Conservation (phyloP, 2,797 vertebrate species). For the Myiotriccus ornatus region DNA sequence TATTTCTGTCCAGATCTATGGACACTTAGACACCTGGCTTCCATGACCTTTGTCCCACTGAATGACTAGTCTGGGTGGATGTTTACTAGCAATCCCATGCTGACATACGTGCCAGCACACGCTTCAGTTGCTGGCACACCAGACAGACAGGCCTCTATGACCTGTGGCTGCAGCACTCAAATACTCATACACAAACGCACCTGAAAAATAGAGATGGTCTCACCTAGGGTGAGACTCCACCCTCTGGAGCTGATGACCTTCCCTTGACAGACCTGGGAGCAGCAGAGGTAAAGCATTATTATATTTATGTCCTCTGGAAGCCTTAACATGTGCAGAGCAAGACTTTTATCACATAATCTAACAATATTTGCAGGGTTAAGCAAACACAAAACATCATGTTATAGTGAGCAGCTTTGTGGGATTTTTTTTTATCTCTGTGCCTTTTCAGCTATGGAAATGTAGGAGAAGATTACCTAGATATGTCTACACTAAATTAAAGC, state of each 20-base stretch:
- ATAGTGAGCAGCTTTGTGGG: neutral
- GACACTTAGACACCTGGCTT: neutral
- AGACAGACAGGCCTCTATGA: neutral
- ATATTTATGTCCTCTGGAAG: neutral
- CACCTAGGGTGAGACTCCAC: neutral
- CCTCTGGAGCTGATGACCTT: neutral
- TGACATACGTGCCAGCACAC: neutral
- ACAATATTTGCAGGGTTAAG: neutral
- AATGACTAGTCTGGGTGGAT: neutral
- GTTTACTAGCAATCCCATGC: neutral
- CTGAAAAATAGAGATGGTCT: neutral
- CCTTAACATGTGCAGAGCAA: neutral
- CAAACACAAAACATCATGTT: neutral
- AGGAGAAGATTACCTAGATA: neutral
- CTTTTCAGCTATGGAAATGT: neutral
- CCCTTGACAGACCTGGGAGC: neutral
- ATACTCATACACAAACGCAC: accelerated
- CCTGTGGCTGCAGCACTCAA: too few relatives aligned
- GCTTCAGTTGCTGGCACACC: accelerated
- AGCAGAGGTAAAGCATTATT: neutral
- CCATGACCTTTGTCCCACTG: neutral
- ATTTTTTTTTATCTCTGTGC: neutral
- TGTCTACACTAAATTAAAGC: neutral
- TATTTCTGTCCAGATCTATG: accelerated
- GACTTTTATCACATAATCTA: neutral